Evolutionary conservation across 1,140 invertebrate genomes (phyloP).

Genomic region (Diorhabda carinulata): DNA sequence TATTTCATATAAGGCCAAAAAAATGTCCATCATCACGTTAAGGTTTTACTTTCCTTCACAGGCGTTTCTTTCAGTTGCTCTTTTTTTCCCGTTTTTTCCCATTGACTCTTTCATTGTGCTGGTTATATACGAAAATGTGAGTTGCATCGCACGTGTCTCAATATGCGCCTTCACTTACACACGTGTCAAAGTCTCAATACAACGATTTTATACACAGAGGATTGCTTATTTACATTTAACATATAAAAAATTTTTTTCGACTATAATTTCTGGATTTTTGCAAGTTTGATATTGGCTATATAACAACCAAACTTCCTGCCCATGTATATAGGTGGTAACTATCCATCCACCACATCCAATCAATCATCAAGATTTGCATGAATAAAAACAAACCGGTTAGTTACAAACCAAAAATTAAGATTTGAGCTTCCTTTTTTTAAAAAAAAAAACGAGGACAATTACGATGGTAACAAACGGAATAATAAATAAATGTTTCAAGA

Average conservation of each 20-base stretch:
- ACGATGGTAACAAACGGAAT: constrained; percentile 6
- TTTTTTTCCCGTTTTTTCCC: not conserved
- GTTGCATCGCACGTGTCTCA: not conserved
- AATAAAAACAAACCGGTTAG: not conserved
- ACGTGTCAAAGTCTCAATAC: no score
- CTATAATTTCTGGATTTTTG: no score
- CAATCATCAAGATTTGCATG: no score
- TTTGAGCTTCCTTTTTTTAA: not conserved
- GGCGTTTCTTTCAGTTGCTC: not conserved
- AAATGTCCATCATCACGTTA: not conserved
- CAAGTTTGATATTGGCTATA: no score
- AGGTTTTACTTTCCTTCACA: not conserved
- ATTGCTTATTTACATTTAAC: no score
- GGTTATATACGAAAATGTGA: constrained; percentile 1
- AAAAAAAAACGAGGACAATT: not conserved
- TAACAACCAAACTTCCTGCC: no score
- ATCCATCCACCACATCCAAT: no score
- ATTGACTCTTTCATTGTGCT: not conserved
- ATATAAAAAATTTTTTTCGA: no score
- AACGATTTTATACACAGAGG: no score
- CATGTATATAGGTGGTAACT: no score
- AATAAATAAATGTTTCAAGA: constrained; percentile 7
- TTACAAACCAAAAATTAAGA: constrained; percentile 3
- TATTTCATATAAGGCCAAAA: not conserved
- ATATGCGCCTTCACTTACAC: not conserved